Conservation (phyloP, 2,888 invertebrate genomes). For the Drosophila lacicola region DNA sequence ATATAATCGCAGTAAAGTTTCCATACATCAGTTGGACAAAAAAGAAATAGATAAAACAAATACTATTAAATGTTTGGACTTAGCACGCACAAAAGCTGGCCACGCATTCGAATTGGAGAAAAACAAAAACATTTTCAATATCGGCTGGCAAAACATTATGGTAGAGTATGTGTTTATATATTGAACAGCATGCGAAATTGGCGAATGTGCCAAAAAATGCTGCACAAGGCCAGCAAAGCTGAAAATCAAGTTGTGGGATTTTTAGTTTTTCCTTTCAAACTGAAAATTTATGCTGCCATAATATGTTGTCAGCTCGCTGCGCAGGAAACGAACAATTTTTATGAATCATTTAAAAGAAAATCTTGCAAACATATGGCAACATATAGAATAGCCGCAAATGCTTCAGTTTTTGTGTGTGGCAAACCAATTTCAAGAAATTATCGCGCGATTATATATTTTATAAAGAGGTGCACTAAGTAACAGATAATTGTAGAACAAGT, state of each 20-base stretch:
- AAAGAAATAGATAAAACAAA: background rate
- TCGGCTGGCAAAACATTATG: conserved; percentile 36
- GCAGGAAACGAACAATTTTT: conserved; percentile 46
- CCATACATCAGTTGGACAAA: background rate
- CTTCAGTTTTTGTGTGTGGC: conserved; percentile 21
- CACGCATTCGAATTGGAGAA: conserved; percentile 12
- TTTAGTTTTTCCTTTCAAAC: conserved; percentile 26
- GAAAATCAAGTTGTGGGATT: conserved; percentile 29
- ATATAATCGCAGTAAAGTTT: conserved; percentile 14
- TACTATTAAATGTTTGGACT: conserved; percentile 33
- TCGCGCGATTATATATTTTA: conserved; percentile 50
- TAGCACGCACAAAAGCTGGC: background rate
- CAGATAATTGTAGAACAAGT: conserved; percentile 50
- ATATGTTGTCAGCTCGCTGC: conserved; percentile 28
- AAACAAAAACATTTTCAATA: conserved; percentile 27
- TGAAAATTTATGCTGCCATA: conserved; percentile 38
- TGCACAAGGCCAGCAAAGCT: conserved; percentile 61
- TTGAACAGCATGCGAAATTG: conserved; percentile 45
- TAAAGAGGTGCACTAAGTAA: conserved; percentile 36
- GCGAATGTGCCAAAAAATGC: conserved; percentile 64
- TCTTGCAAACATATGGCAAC: conserved; percentile 9
- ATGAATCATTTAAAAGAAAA: conserved; percentile 66
- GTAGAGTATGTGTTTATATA: conserved; percentile 48
- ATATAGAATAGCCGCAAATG: conserved; percentile 12
- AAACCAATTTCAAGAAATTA: conserved; percentile 41